Evolutionary conservation across 2,113 vertebrate genomes (phyloP), one percentile per base, ranked within the genome.

Genomic region (Pungitius pungitius): DNA sequence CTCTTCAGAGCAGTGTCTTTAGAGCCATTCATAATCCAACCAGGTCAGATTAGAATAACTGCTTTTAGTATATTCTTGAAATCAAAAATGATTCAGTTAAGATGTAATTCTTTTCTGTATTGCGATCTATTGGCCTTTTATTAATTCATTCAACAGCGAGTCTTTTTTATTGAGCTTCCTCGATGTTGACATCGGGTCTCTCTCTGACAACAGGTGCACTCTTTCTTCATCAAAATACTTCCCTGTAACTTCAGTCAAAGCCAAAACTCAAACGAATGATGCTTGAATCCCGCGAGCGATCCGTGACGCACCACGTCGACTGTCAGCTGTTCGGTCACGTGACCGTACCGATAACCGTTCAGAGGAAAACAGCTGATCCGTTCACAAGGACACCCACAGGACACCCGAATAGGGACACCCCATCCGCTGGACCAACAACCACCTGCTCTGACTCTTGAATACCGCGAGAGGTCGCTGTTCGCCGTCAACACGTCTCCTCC

Each of bases 341-440:
- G 40, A 78, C 54, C 75, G 66, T 33, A 7, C 39, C 17, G 35
- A 66, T 13, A n/a, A 11, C 30, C 20, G 49, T 37, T 52, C 0
- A 0, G 27, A 42, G 77, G 27, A 73, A 73, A 73, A 73, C 77
- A 68, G 67, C 74, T 78, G 82, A 74, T 76, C 0, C 4, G 33
- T 70, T 74, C 0, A 10, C 22, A 3, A 6, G 7, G 33, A 35
- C 33, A 35, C 33, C 3, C 33, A 35, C 5, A 17, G 22, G 35
- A 17, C 52, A 77, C 75, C 33, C 35, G 24, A 11, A 37, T n/a
- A n/a, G n/a, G 17, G 27, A 24, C 43, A 59, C 2, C 1, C 9
- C 3, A n/a, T 8, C 2, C 2, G 9, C 49, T 27, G 2, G 12
- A 30, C 14, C 11, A 15, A 12, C 11, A 26, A 12, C 11, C n/a